phyloP scores from a whole-genome alignment of 2,888 invertebrate species.

The Ethmia dodecea region DNA sequence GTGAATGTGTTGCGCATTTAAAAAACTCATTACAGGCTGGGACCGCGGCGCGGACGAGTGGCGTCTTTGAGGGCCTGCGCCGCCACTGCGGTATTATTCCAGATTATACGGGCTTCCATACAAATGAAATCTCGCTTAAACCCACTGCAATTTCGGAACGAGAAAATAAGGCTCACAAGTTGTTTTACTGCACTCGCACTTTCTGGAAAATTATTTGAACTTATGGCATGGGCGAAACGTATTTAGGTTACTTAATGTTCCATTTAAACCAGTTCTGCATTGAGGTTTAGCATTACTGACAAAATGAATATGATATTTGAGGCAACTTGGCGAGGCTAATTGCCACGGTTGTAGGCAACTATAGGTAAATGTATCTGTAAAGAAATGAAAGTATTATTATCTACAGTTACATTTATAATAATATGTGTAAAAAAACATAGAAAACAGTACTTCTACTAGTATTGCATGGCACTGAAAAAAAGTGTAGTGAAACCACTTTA shows the following conservation, averaged over 20 bases:
- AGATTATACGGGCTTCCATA: slow-evolving; percentile 74
- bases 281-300: too few species aligned
- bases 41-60: slow-evolving; percentile 67
- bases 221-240: slow-evolving; percentile 24
- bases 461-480: too few species aligned
- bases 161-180: slow-evolving; percentile 71
- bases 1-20: slow-evolving; percentile 70
- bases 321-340: too few species aligned
- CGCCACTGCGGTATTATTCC: slow-evolving; percentile 73
- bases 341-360: too few species aligned
- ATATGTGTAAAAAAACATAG: too few species aligned
- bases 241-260: slow-evolving; percentile 19
- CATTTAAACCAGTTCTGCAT: slow-evolving; percentile 7
- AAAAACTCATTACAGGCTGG: slow-evolving; percentile 75
- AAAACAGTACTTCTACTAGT: too few species aligned
- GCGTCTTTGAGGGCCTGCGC: slow-evolving; percentile 72
- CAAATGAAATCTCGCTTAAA: slow-evolving; percentile 77
- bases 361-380: too few species aligned
- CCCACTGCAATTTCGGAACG: slow-evolving; percentile 73
- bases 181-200: slow-evolving; percentile 67
- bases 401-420: too few species aligned
- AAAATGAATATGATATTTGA: too few species aligned
- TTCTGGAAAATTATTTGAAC: slow-evolving; percentile 53
- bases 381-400: too few species aligned
- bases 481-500: too few species aligned